phyloP scores from a whole-genome alignment of 2,797 vertebrate genomes.

The Gambelia wislizenii region DNA sequence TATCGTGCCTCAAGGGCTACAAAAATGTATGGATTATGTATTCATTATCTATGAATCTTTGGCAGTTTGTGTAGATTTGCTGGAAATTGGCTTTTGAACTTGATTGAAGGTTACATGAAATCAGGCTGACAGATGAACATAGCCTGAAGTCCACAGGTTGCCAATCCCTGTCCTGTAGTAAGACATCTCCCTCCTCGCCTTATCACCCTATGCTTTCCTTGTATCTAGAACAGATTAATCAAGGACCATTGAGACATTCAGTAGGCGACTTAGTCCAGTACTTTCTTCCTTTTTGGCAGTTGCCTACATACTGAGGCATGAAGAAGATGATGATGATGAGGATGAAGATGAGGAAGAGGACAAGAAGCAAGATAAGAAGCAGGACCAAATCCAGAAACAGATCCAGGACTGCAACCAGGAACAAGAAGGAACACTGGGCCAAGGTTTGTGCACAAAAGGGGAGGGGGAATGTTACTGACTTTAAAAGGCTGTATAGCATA shows the following conservation, averaged over 20 bases:
- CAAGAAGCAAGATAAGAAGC: no score
- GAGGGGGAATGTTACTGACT: not conserved
- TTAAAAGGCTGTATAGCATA: not conserved
- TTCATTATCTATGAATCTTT: no score
- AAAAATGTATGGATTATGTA: no score
- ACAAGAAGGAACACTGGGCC: not conserved
- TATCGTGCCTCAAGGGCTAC: no score
- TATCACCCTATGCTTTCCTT: not conserved
- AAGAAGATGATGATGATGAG: slow-evolving; percentile 11
- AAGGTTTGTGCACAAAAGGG: slow-evolving; percentile 11
- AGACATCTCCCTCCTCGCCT: not conserved
- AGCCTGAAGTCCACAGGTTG: not conserved
- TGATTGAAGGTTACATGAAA: no score
- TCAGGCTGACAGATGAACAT: no score
- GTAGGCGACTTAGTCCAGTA: not conserved
- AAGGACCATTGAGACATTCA: not conserved
- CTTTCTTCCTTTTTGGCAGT: not conserved
- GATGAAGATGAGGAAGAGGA: not conserved
- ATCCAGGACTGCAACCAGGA: not conserved
- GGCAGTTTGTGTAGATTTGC: no score
- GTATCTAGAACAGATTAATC: not conserved
- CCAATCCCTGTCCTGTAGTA: not conserved
- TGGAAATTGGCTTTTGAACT: no score
- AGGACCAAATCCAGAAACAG: no score
- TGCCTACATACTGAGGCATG: slow-evolving; percentile 31